Evolutionary conservation across 2,888 invertebrate species (phyloP), one percentile per base, ranked within the genome.

Genomic region (Fragum sueziense): DNA sequence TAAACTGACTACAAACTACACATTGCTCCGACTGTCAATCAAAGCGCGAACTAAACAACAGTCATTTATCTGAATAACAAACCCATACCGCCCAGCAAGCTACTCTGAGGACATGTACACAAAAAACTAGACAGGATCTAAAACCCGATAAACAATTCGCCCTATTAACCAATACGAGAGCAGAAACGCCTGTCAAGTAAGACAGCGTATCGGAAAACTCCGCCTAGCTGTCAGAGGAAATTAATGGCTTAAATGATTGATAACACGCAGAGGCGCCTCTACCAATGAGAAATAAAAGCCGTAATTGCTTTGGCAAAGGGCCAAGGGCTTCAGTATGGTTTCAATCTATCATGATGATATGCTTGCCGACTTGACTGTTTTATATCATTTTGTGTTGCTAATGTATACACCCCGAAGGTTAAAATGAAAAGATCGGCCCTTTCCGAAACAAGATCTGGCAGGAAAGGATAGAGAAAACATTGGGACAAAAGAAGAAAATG

Each of bases 271-370:
- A 72, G 84, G 76, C 82, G 82, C 75, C 81, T 79, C 80, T 76
- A 80, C 84, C 84, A 84, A 84, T 84, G 82, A 82, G 84, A 78
- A 82, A 84, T 82, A 82, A 84, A 77, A 80, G 82, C 82, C 73
- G 76, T 84, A 84, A 84, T 84, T 84, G 84, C 79, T 84, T 80
- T 84, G 84, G 84, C 84, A 82, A 78, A 76, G 80, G 84, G 82
- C 84, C 84, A 84, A 76, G 78, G 77, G 77, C 74, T 62, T 70
- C 61, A 78, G 76, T 79, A 84, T 78, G 84, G 79, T 76, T 80
- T 75, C 84, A 77, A 82, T 84, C 84, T 69, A 82, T 84, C 84
- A 84, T 71, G 77, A 76, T 80, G 84, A 84, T 82, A 79, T 74
- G 75, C 80, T 78, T 82, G 65, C 69, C 70, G 82, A 73, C 79